Base-by-base conservation (phyloP, 1,140 invertebrate species). In the Philotrypesis tridentata region DNA sequence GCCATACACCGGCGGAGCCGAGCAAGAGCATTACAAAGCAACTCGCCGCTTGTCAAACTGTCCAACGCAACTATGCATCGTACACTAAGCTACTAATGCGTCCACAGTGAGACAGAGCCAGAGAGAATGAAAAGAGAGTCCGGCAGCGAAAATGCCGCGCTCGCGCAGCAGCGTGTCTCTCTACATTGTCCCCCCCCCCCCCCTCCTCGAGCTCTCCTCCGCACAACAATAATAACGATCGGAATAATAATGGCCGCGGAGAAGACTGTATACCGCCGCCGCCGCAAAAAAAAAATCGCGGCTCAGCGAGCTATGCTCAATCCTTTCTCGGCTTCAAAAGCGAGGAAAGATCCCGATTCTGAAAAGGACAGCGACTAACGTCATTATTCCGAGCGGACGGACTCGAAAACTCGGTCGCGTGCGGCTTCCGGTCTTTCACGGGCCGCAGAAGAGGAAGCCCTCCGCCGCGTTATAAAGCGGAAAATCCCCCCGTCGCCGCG, bases 371-470 rank as follows among this genome's bases (percentile, higher is more conserved):
- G 68, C 23, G 83, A 55, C 48, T 84, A 86, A 87, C 80, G 60
- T 86, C 88, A 85, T 89, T 89, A 89, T 89, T 89, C 87, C 87
- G 85, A 88, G 83, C 77, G 85, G 86, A 75, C 85, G 85, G 79
- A 71, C 83, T 37, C 63, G 60, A 61, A 80, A 70, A 80, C 55
- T 67, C 79, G 21, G 23, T 11, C 9, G 63, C 43, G 33, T 74
- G 71, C 37, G 60, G 55, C 29, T 71, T 72, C 48, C 48, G 68
- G n/a, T 23, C 33, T 37, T 9, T 37, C 33, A 5, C 33, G n/a
- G n/a, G n/a, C 3, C 23, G 17, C 61, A 55, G 37, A 25, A 33
- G 25, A 17, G 65, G 17, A 73, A 48, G 33, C 33, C 33, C 33
- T 37, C 9, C 33, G 9, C 33, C 33, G 33, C 33, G 33, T 73